These are phyloP conservation scores for Clistopyga incitator DNA, from an alignment of 2,888 invertebrate species.

Conservation along the genomic window DNA sequence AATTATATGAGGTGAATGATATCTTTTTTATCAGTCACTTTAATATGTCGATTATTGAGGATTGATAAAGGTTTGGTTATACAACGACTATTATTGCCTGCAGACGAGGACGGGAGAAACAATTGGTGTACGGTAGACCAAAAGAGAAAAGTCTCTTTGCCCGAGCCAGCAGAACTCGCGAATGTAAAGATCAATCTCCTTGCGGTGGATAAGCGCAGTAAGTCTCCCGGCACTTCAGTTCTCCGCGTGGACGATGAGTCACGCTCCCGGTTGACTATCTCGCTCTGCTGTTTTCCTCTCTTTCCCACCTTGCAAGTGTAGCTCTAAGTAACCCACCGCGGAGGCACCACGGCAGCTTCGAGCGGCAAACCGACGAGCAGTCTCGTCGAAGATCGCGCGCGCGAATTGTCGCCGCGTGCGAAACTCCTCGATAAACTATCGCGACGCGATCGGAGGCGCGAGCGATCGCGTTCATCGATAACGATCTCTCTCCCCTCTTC, in stretches of 20 bases:
- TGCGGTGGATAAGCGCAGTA: slow-evolving; percentile 53
- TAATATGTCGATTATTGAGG: too few species aligned
- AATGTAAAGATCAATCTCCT: slow-evolving; percentile 61
- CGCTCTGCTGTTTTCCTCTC: slow-evolving; percentile 8
- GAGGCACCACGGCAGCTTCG: slow-evolving; percentile 10
- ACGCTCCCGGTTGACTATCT: slow-evolving; percentile 50
- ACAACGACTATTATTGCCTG: neutral
- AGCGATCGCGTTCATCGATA: slow-evolving; percentile 58
- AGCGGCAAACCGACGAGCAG: slow-evolving; percentile 45
- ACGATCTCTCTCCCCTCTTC: slow-evolving; percentile 35
- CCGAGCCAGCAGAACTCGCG: slow-evolving; percentile 32
- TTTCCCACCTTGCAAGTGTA: slow-evolving; percentile 31
- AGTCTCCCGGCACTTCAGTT: slow-evolving; percentile 47
- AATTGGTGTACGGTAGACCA: neutral
- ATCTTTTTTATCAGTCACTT: too few species aligned
- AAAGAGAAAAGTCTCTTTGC: slow-evolving; percentile 29
- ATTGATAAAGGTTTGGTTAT: neutral
- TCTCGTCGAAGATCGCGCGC: slow-evolving; percentile 56
- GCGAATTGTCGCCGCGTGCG: slow-evolving; percentile 61
- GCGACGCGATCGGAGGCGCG: slow-evolving; percentile 63
- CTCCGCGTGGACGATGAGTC: slow-evolving; percentile 61
- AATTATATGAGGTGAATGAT: too few species aligned
- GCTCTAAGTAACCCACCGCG: slow-evolving; percentile 29
- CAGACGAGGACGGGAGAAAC: neutral
- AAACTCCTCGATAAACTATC: slow-evolving; percentile 62